Conservation (phyloP, 2,888 invertebrate species). For the Drosophila villosipedis region DNA sequence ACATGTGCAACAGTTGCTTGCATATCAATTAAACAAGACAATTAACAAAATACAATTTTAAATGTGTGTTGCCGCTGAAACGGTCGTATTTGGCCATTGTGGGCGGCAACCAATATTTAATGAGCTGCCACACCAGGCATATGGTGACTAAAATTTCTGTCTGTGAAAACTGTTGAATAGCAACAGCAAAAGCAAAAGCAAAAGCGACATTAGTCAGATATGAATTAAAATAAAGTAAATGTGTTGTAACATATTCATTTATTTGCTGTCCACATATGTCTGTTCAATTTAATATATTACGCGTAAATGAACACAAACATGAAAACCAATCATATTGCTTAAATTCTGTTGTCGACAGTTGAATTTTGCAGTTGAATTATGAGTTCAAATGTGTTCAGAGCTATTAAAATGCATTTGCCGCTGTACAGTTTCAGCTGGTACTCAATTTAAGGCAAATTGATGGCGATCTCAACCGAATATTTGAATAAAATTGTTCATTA, state of each 20-base stretch:
- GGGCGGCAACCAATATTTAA: constrained; percentile 54
- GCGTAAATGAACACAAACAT: constrained; percentile 1
- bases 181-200: constrained; percentile 3
- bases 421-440: constrained; percentile 34
- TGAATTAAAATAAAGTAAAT: constrained; percentile 27
- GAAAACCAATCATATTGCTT: constrained; percentile 11
- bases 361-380: constrained; percentile 47
- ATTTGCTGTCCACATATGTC: constrained; percentile 18
- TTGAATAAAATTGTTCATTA: constrained; percentile 30
- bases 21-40: constrained; percentile 51
- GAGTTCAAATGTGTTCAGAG: constrained; percentile 26
- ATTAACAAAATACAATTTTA: constrained; percentile 54
- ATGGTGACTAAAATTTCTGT: constrained; percentile 30
- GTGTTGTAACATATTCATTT: constrained; percentile 26
- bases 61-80: constrained; percentile 35
- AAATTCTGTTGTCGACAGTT: constrained; percentile 39
- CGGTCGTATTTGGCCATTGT: constrained; percentile 4
- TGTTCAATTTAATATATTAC: constrained; percentile 23
- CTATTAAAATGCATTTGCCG: constrained; percentile 29
- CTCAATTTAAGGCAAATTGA: constrained; percentile 59
- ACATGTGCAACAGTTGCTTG: constrained; percentile 44
- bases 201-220: constrained; percentile 54
- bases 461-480: constrained; percentile 27
- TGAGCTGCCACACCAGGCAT: constrained; percentile 63
- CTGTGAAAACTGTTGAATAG: constrained; percentile 43